Evolutionary conservation across 2,113 vertebrate genomes (phyloP), one percentile per base, ranked within the genome.

Genomic region (Rhinoderma darwinii): DNA sequence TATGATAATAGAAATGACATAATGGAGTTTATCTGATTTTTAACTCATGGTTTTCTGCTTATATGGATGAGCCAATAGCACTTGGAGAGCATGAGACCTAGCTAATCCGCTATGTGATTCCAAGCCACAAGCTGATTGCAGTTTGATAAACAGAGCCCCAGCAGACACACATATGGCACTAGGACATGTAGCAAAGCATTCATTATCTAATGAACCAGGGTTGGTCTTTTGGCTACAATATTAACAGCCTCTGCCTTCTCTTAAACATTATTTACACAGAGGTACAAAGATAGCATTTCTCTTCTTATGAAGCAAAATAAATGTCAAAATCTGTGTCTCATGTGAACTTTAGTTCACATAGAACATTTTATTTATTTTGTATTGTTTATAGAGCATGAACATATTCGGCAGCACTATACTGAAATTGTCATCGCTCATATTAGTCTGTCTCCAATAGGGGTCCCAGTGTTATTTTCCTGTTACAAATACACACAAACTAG

Each of bases 141-240:
- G 61, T 73, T 83, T 54, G 66, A 83, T 83, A 83, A 83, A 83
- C 82, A 83, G n/a, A 82, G 30, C 30, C 27, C 32, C 32, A 83
- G 4, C 66, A 84, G 68, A 84, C 35, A 73, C 66, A 83, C 32
- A 73, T 84, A 73, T 54, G 44, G 44, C 51, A 43, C 44, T 73
- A 47, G 68, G 66, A 84, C 66, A 54, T 5, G 6, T 44, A 84
- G 82, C 9, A 47, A 84, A 54, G 32, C 32, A 72, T 47, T 73
- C 43, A 73, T 84, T 73, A 84, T 37, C 68, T 84, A 54, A 73
- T 54, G 27, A 83, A 27, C n/a, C 50, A 39, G 27, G 73, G 30
- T 54, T 84, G 50, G 54, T n/a, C 51, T 9, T 20, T 8, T 30
- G 43, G 81, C 81, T 41, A 83, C 68, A 56, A 70, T 27, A 12